Conservation (phyloP, 2,113 vertebrate genomes). For the Cyanocitta stelleri region DNA sequence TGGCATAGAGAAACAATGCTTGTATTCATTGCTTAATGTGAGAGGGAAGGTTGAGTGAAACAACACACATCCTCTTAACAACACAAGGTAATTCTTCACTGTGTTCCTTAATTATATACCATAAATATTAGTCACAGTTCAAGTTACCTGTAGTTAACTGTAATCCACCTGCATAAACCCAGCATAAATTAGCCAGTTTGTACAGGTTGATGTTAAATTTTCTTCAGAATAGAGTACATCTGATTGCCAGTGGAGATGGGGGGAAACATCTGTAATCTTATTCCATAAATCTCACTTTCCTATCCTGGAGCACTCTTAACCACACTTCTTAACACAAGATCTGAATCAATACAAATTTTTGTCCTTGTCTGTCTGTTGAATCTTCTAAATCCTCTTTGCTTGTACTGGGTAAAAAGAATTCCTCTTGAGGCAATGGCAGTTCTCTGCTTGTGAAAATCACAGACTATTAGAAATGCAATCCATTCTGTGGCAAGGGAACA, state of each 20-base stretch:
- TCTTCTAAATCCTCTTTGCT: neutral
- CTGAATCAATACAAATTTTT: neutral
- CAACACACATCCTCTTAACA: neutral
- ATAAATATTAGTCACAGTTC: conserved; percentile 3
- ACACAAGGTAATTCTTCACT: neutral
- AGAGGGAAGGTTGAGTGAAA: neutral
- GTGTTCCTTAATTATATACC: neutral
- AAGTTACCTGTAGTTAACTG: neutral
- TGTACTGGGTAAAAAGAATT: neutral
- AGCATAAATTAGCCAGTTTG: neutral
- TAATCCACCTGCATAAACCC: neutral
- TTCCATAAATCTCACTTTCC: neutral
- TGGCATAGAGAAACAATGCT: neutral
- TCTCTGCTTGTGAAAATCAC: neutral
- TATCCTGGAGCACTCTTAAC: neutral
- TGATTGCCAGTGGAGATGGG: neutral
- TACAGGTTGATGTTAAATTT: neutral
- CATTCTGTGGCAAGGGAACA: neutral
- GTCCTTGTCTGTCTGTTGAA: neutral
- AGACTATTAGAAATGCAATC: neutral
- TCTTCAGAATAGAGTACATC: neutral
- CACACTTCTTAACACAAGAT: neutral
- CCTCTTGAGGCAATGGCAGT: neutral
- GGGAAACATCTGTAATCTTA: neutral
- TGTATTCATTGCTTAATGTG: neutral